Evolutionary conservation across 2,888 invertebrate species (phyloP).

Genomic region (Tachina fera): DNA sequence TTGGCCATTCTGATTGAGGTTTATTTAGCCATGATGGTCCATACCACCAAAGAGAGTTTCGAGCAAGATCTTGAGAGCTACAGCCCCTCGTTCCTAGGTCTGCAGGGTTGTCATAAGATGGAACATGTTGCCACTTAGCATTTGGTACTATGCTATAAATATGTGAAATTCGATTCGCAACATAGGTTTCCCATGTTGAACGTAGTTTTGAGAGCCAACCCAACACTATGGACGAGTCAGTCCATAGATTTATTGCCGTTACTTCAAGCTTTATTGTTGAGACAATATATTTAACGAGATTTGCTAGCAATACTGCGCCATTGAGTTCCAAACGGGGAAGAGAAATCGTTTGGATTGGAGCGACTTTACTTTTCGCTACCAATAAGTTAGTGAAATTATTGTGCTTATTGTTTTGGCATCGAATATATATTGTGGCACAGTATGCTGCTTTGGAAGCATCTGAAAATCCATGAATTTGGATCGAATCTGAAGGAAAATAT

Average conservation of each 20-base stretch:
- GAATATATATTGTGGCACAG: not conserved
- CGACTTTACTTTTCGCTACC: no score
- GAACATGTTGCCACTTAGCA: not conserved
- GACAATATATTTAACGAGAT: not conserved
- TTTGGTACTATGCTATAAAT: not conserved
- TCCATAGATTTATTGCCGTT: not conserved
- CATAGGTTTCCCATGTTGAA: no score
- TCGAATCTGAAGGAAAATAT: no score
- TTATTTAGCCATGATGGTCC: not conserved
- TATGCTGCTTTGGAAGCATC: no score
- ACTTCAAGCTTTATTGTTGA: no score
- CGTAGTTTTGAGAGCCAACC: no score
- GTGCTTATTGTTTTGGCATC: not conserved
- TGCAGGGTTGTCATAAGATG: not conserved
- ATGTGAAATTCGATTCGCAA: not conserved
- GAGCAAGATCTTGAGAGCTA: not conserved
- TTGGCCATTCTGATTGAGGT: not conserved
- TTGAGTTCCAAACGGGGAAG: not conserved
- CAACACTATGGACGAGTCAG: no score
- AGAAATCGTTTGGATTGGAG: not conserved
- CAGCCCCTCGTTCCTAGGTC: not conserved
- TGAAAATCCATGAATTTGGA: no score
- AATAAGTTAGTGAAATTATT: not conserved
- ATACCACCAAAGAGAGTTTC: not conserved
- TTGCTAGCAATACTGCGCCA: not conserved